These are phyloP conservation scores for Aphidius colemani DNA, from an alignment of 2,888 invertebrate genomes.

Conservation along the genomic window DNA sequence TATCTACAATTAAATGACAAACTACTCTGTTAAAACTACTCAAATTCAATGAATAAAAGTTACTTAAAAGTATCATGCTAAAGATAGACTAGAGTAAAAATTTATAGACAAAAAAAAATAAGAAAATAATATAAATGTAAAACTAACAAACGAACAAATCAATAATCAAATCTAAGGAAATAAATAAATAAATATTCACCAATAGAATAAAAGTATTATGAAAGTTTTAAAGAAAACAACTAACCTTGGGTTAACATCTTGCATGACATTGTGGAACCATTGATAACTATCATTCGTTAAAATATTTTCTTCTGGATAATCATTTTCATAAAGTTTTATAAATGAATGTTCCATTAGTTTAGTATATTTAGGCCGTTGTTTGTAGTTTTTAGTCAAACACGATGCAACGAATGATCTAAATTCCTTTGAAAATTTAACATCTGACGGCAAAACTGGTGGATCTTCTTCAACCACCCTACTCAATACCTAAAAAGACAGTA, in stretches of 20 bases:
- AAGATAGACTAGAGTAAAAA: too few relatives aligned
- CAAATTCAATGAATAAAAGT: background rate
- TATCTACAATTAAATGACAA: background rate
- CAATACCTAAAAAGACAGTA: conserved; percentile 56
- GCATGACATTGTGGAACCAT: conserved; percentile 78
- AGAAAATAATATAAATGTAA: conserved; percentile 19
- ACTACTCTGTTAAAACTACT: background rate
- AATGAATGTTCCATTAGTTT: conserved; percentile 88
- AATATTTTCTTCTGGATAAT: conserved; percentile 41
- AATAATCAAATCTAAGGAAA: conserved; percentile 4
- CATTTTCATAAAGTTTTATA: conserved; percentile 75
- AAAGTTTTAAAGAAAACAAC: conserved; percentile 29
- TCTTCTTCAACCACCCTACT: conserved; percentile 80
- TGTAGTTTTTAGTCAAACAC: conserved; percentile 93
- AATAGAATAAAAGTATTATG: conserved; percentile 22
- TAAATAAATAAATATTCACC: conserved; percentile 21
- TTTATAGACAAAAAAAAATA: conserved; percentile 10
- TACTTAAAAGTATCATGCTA: background rate
- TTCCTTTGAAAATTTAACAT: conserved; percentile 78
- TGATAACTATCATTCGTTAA: conserved; percentile 55
- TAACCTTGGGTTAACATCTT: conserved; percentile 61
- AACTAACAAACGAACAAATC: conserved; percentile 13
- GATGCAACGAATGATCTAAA: conserved; percentile 90
- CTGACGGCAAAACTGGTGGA: conserved; percentile 82
- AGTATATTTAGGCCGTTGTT: conserved; percentile 91